Conservation (phyloP, 2,113 vertebrate genomes). For the Oplegnathus fasciatus region DNA sequence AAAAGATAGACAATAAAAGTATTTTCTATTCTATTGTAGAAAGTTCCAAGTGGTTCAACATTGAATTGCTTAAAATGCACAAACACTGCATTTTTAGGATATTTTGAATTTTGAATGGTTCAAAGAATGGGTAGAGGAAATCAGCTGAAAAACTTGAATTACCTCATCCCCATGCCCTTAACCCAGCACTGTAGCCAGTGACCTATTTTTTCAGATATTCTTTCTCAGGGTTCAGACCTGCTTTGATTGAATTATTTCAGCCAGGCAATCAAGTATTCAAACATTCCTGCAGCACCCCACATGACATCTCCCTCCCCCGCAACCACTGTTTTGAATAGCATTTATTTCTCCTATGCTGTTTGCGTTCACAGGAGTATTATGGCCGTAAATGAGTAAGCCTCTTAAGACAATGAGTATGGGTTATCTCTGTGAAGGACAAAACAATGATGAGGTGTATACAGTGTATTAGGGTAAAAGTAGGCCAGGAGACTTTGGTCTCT, state of each 20-base stretch:
- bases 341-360: neutral
- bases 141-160: neutral
- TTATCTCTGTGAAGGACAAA: constrained; percentile 42
- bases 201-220: constrained; percentile 56
- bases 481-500: constrained; percentile 36
- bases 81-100: neutral
- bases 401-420: constrained; percentile 38
- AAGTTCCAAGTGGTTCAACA: neutral
- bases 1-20: too few species aligned
- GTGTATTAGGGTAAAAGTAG: constrained; percentile 38
- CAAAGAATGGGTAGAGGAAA: neutral
- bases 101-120: neutral
- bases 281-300: constrained; percentile 21
- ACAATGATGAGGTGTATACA: neutral
- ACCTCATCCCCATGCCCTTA: neutral
- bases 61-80: neutral
- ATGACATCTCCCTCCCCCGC: neutral
- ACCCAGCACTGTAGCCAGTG: constrained; percentile 36
- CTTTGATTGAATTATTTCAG: constrained; percentile 69
- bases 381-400: constrained; percentile 30
- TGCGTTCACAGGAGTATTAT: neutral
- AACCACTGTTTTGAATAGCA: neutral
- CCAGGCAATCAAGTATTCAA: constrained; percentile 35
- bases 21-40: neutral
- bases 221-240: constrained; percentile 22